A percentile compares a stretch with the other conserved stretches of the same genome.
These are phyloP conservation scores for Chydorus sphaericus DNA, from an alignment of 2,888 invertebrate species.

Conservation along the genomic window DNA sequence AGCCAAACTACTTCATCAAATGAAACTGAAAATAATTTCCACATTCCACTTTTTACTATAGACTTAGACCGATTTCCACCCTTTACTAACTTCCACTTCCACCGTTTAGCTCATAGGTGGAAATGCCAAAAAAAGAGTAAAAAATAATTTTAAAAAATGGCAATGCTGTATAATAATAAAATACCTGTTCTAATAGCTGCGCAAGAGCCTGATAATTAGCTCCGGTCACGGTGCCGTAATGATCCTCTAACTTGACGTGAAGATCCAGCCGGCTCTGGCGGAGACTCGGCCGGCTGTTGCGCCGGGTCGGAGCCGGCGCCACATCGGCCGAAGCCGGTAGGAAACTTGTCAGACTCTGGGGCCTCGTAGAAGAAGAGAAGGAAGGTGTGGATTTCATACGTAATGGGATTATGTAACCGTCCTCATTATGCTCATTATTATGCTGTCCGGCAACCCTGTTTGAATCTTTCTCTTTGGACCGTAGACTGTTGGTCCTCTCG, in stretches of 20 bases:
- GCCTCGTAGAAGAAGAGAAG: not conserved
- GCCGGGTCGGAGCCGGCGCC: not conserved
- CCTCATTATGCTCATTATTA: too few species aligned
- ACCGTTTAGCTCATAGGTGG: too few species aligned
- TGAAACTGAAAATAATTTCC: too few species aligned
- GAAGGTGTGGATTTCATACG: constrained; percentile 10
- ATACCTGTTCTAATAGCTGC: constrained; percentile 76
- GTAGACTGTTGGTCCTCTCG: constrained; percentile 66
- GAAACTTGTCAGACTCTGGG: constrained; percentile 11
- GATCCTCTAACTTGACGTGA: constrained; percentile 55
- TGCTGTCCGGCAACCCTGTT: too few species aligned
- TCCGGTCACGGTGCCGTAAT: constrained; percentile 75
- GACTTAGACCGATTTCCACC: too few species aligned
- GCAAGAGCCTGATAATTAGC: constrained; percentile 81
- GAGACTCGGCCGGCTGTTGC: constrained; percentile 1
- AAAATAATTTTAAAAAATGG: too few species aligned
- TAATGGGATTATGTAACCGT: constrained; percentile 12
- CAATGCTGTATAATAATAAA: too few species aligned
- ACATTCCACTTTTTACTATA: too few species aligned
- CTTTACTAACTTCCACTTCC: too few species aligned
- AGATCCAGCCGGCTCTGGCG: constrained; percentile 8
- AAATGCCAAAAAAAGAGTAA: too few species aligned
- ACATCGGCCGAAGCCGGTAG: not conserved
- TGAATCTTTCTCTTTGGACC: too few species aligned
- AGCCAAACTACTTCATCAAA: too few species aligned